Evolutionary conservation across 1,140 invertebrate species (phyloP), one percentile per base, ranked within the genome.

Genomic region (Cydia pomonella): DNA sequence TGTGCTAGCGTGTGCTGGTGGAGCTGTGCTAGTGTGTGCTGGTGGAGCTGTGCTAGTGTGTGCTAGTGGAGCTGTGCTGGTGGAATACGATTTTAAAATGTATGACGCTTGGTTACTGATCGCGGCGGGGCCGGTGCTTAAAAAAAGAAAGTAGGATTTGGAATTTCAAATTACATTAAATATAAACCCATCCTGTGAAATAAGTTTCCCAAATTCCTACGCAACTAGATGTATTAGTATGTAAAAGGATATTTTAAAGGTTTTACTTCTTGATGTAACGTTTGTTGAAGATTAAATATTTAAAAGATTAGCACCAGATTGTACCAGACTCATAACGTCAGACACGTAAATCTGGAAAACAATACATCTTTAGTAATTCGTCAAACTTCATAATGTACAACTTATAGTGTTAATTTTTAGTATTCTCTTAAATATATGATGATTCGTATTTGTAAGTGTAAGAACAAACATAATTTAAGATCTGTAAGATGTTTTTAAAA

Each of bases 11-110:
- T 33, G 90, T 91, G 79, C 79, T 91, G 6, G 87, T 92, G 9
- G 88, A 92, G 77, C 79, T 92, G 0, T 91, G 88, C 77, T 92
- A 91, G 62, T n/a, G n/a, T n/a, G n/a, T n/a, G n/a, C n/a, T 91
- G 6, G 87, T 92, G 9, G 88, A 92, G 77, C 79, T 92, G 0
- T 91, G 88, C 77, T 92, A 91, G 62, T n/a, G n/a, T n/a, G n/a
- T n/a, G n/a, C n/a, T n/a, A n/a, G n/a, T n/a, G n/a, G n/a, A n/a
- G n/a, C n/a, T n/a, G n/a, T n/a, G n/a, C n/a, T n/a, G n/a, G n/a
- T n/a, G n/a, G n/a, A n/a, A n/a, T n/a, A 18, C n/a, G 0, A 50
- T 50, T 50, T 7, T 6, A n/a, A 50, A n/a, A 18, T 50, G 10
- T 50, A 50, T n/a, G n/a, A 13, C 13, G 41, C 41, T 44, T 44